These are phyloP conservation scores for Cydia pomonella DNA, from an alignment of 1,140 invertebrate species.

Conservation along the genomic window DNA sequence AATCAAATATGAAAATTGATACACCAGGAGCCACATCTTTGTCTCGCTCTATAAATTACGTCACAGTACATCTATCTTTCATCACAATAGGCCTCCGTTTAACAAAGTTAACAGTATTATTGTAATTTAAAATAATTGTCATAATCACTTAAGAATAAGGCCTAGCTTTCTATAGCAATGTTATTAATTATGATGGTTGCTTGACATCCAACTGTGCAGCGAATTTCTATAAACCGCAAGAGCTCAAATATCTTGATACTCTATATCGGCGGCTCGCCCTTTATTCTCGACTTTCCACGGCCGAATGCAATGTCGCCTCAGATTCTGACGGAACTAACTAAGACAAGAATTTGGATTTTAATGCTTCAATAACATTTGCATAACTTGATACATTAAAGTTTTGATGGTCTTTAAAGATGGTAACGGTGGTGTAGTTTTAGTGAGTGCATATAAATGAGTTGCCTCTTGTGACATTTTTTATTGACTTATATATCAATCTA, in stretches of 20 bases:
- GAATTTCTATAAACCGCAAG: conserved; percentile 10
- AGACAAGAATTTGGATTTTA: conserved; percentile 8
- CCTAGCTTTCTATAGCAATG: not conserved
- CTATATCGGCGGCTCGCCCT: not conserved
- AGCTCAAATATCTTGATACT: conserved; percentile 14
- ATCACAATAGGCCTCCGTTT: not conserved
- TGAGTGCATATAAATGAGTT: not conserved
- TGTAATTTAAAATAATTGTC: not conserved
- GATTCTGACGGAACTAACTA: not conserved
- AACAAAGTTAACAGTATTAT: not conserved
- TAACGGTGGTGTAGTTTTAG: not conserved
- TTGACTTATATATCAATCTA: not conserved
- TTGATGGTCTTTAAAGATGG: not conserved
- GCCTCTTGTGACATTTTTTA: not conserved
- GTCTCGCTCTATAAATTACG: conserved; percentile 5
- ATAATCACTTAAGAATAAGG: not conserved
- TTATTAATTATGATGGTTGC: not conserved
- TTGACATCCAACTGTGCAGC: not conserved
- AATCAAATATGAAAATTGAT: not conserved
- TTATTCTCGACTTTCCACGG: conserved; percentile 30
- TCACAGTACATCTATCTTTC: conserved; percentile 5
- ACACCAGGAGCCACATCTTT: not conserved
- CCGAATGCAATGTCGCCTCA: conserved; percentile 1
- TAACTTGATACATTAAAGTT: conserved; percentile 7
- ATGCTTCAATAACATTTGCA: conserved; percentile 3